A percentile compares a stretch with the other conserved stretches of the same genome.
These are phyloP conservation scores for Clistopyga incitator DNA, from an alignment of 2,888 invertebrate genomes.

Conservation along the genomic window DNA sequence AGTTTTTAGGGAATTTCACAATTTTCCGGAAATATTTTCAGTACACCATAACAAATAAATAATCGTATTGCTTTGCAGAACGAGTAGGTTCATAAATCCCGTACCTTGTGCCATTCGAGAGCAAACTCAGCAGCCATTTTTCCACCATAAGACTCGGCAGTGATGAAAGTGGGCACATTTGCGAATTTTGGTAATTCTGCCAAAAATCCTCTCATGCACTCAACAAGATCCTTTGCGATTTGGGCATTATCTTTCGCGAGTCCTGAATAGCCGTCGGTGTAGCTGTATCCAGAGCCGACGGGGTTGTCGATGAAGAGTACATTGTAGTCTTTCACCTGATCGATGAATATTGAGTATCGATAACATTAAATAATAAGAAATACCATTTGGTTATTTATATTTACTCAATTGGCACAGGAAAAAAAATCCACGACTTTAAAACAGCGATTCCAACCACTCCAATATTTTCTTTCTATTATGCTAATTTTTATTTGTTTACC, in stretches of 20 bases:
- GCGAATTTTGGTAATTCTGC: slow-evolving; percentile 89
- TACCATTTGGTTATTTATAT: too few relatives aligned
- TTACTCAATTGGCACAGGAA: too few relatives aligned
- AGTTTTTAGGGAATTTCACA: too few relatives aligned
- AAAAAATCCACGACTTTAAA: too few relatives aligned
- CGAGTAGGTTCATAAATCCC: neutral
- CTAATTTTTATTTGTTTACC: too few relatives aligned
- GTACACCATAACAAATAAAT: too few relatives aligned
- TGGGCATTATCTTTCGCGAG: slow-evolving; percentile 87
- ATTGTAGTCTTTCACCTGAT: slow-evolving; percentile 90
- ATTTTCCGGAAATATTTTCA: too few relatives aligned
- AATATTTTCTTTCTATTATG: too few relatives aligned
- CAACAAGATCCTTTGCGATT: slow-evolving; percentile 91
- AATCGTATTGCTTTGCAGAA: neutral
- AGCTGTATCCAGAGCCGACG: slow-evolving; percentile 95
- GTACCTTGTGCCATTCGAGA: slow-evolving; percentile 85
- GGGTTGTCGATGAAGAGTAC: slow-evolving; percentile 96
- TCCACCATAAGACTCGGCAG: slow-evolving; percentile 96
- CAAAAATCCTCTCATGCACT: slow-evolving; percentile 90
- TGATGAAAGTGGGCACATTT: slow-evolving; percentile 91
- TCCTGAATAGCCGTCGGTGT: slow-evolving; percentile 86
- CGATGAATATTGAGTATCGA: neutral
- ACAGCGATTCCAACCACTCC: too few relatives aligned
- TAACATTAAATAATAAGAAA: neutral
- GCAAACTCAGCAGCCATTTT: slow-evolving; percentile 96